A percentile compares a stretch with the other conserved stretches of the same genome.
Conservation (phyloP, 2,113 vertebrate genomes). For the Plestiodon gilberti region DNA sequence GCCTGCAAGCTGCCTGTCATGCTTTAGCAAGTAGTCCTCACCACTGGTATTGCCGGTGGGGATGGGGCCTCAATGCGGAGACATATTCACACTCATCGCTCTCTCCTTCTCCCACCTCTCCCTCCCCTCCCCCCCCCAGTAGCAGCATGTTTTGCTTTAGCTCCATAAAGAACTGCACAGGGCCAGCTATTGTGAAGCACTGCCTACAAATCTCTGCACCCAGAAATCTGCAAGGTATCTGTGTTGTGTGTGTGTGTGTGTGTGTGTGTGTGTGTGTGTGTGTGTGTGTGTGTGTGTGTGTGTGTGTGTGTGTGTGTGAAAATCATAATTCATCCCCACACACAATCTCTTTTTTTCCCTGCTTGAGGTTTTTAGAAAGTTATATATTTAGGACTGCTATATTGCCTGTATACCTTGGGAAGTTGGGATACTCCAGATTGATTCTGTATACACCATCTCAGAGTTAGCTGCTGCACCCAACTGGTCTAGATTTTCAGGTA, state of each 20-base stretch:
- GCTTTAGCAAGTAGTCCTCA: neutral
- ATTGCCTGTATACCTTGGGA: too few species aligned
- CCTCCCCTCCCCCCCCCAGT: neutral
- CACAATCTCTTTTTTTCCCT: neutral
- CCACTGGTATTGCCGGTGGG: rapidly evolving
- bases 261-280: too few species aligned
- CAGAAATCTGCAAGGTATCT: neutral
- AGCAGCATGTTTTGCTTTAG: rapidly evolving
- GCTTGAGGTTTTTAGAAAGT: neutral
- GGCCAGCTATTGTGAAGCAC: neutral
- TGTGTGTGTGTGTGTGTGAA: too few species aligned
- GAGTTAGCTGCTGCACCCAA: neutral
- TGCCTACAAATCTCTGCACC: rapidly evolving
- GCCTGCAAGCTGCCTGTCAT: constrained; percentile 10
- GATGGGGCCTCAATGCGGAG: neutral
- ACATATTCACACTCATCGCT: neutral
- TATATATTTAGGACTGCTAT: neutral
- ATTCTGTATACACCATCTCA: neutral
- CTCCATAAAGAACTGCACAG: rapidly evolving
- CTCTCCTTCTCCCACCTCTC: rapidly evolving
- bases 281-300: too few species aligned
- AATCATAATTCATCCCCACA: neutral
- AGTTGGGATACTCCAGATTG: neutral
- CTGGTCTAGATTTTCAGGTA: neutral
- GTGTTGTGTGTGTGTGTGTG: too few species aligned